Evolutionary conservation across 1,140 invertebrate species (phyloP).

Genomic region (Drosophila prosaltans): DNA sequence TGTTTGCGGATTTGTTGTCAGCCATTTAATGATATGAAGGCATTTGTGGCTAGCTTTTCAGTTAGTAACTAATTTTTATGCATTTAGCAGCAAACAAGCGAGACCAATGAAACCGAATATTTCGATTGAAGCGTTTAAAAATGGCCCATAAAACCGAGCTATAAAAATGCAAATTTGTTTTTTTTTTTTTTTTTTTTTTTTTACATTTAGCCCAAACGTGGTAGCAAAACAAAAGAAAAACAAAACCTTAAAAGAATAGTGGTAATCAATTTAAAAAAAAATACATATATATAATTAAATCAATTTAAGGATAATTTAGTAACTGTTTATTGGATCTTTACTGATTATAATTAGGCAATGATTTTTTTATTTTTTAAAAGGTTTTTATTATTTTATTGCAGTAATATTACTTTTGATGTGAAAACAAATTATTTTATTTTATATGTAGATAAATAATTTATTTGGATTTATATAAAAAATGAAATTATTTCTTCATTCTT

Average conservation of each 20-base stretch:
- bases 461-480: too few species aligned
- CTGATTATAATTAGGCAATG: too few species aligned
- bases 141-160: conserved; percentile 13
- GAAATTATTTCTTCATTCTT: too few species aligned
- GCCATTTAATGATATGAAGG: background rate
- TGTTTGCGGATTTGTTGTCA: conserved; percentile 31
- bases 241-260: too few species aligned
- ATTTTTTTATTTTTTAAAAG: too few species aligned
- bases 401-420: too few species aligned
- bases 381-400: too few species aligned
- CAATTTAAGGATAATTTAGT: too few species aligned
- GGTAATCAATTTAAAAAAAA: background rate
- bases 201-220: conserved; percentile 23
- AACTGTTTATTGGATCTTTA: too few species aligned
- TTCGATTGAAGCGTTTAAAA: conserved; percentile 15
- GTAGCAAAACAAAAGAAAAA: background rate
- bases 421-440: too few species aligned
- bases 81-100: conserved; percentile 20
- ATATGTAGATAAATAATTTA: too few species aligned
- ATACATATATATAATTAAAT: too few species aligned
- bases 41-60: conserved; percentile 18
- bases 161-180: conserved; percentile 12
- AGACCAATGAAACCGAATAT: conserved; percentile 20
- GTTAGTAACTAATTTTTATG: conserved; percentile 40
- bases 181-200: conserved; percentile 15